These are phyloP conservation scores for Papilio demoleus DNA, from an alignment of 2,888 invertebrate genomes.

Conservation along the genomic window DNA sequence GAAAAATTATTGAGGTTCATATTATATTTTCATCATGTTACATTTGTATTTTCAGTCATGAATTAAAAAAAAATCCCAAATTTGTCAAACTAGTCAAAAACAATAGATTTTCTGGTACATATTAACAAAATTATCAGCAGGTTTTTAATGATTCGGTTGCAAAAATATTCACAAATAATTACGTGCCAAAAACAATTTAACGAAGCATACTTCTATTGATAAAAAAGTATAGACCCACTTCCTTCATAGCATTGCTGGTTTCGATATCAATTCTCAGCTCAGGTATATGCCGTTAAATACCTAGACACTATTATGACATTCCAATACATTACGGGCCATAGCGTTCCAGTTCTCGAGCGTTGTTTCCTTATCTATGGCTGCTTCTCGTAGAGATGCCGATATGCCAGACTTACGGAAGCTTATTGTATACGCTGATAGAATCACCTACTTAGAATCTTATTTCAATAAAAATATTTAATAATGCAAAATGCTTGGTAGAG, in stretches of 20 bases:
- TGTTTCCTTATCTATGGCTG: conserved; percentile 34
- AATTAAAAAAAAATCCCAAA: no score
- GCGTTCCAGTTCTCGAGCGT: conserved; percentile 33
- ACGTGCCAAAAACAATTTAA: no score
- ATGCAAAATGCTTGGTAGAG: background rate
- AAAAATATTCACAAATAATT: no score
- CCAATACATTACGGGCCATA: conserved; percentile 33
- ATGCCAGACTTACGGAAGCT: conserved; percentile 24
- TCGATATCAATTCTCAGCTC: background rate
- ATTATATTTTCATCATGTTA: background rate
- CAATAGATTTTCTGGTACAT: no score
- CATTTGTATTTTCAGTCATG: background rate
- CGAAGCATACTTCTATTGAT: no score
- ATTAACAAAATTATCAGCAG: no score
- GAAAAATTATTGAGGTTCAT: background rate
- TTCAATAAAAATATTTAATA: background rate
- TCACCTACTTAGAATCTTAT: conserved; percentile 8
- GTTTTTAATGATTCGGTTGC: no score
- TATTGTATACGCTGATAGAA: conserved; percentile 14
- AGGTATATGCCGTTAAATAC: conserved; percentile 29
- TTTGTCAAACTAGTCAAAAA: no score
- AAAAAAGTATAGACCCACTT: background rate
- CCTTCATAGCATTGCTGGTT: background rate
- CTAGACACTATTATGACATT: conserved; percentile 35
- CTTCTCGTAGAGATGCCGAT: conserved; percentile 22